Evolutionary conservation across 2,113 vertebrate genomes (phyloP), one percentile per base, ranked within the genome.

Genomic region (Corvus moneduloides): DNA sequence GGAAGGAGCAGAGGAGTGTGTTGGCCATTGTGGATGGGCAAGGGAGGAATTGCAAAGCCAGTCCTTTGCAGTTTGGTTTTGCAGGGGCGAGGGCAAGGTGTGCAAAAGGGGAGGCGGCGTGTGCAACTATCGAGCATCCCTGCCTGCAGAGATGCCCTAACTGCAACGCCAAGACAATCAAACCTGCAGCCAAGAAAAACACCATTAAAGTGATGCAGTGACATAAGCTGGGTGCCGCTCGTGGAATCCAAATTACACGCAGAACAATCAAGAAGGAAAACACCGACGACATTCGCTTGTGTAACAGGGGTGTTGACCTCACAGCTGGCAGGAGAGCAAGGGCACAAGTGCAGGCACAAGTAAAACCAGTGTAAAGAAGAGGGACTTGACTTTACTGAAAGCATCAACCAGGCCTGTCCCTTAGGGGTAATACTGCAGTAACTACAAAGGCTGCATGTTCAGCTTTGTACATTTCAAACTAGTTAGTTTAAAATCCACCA

Each of bases 121-220:
- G 46, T 26, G 79, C 85, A 22, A 79, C 63, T 8, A 11, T 6
- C 33, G 19, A 55, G 88, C 1, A 62, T 10, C 37, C 37, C 1
- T 17, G 55, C 24, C 90, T 83, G 72, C 79, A n/a, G 75, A 85
- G 94, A 74, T 92, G 83, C 88, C 86, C 79, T 10, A 1, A 3
- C 76, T 59, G 39, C 64, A 17, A 8, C 2, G 88, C 94, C 95
- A 96, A 96, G 87, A 55, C 82, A 96, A 96, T 30, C 91, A 93
- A 59, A 81, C 62, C 39, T 26, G 27, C 68, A 44, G 95, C 94
- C 95, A 97, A 97, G 89, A 71, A 89, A 94, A 95, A 94, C 96
- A 88, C 35, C 2, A 7, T 71, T 78, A 61, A 67, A 84, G 13
- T 12, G 52, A 62, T 71, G 93, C 91, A n/a, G 14, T 94, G 95